Evolutionary conservation across 2,797 vertebrate genomes (phyloP), one percentile per base, ranked within the genome.

Genomic region (Microhierax caerulescens): DNA sequence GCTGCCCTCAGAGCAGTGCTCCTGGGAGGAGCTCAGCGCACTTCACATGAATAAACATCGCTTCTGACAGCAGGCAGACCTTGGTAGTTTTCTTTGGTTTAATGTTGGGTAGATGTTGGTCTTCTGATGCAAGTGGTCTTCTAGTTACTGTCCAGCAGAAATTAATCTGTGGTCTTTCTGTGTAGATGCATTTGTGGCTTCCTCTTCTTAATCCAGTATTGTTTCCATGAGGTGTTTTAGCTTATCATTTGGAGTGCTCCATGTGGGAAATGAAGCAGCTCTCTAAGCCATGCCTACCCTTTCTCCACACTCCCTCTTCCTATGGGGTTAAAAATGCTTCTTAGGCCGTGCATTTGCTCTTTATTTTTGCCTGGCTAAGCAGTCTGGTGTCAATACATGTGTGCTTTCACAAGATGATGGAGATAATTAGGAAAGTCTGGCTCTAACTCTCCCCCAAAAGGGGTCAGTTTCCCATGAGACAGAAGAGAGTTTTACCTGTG

Each of bases 381-480:
- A 51, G 11, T 22, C 24, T 47, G 25, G 10, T 67, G 21, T 36
- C 30, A 32, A 6, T 45, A 34, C n/a, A 10, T 21, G 6, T 3
- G 25, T 59, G 27, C 30, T 34, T 48, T 53, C 39, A 85, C 34
- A 60, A 73, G 39, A 5, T 43, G 41, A 32, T 67, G 61, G 39
- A 48, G 32, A 50, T 60, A 3, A 10, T 60, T 61, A 32, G 53
- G 14, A 91, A 59, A 80, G 15, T 47, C 19, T 47, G 24, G 22
- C 17, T 48, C 21, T 60, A 54, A 14, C 61, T 61, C 27, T 48
- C 19, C 18, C 13, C 15, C 5, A 36, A 4, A 21, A 48, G 19
- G 28, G 27, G 14, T 48, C 0, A 1, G 4, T 36, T 36, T 65
- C 27, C 36, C 11, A 8, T 18, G 36, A 43, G 36, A 6, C 1